Conservation (phyloP, 2,797 vertebrate species). For the Poliocrania exsul region DNA sequence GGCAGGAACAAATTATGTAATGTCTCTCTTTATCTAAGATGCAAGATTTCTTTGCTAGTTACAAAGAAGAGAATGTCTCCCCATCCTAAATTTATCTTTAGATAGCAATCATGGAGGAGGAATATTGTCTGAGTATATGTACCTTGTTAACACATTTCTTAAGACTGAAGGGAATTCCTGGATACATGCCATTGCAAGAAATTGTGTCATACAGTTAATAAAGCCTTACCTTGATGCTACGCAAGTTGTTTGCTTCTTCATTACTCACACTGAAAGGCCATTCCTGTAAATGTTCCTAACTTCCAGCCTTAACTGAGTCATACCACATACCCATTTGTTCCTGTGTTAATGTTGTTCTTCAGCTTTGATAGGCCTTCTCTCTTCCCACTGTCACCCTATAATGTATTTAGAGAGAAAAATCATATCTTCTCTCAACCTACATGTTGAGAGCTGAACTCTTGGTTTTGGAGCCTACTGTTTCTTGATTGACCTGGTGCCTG, state of each 20-base stretch:
- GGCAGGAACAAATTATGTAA: not conserved
- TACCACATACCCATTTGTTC: not conserved
- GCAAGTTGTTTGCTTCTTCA: not conserved
- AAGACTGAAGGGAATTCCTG: constrained; percentile 44
- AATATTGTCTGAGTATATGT: constrained; percentile 3
- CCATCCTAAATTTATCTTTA: constrained; percentile 30
- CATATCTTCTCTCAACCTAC: not conserved
- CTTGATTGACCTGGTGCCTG: not conserved
- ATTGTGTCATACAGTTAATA: constrained; percentile 30
- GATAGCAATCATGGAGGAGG: not conserved
- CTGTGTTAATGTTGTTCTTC: not conserved
- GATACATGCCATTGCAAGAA: not conserved
- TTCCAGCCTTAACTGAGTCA: constrained; percentile 30
- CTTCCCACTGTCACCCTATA: not conserved
- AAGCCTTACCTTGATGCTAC: not conserved
- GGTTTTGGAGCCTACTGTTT: not conserved
- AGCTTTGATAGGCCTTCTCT: constrained; percentile 15
- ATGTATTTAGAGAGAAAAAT: not conserved
- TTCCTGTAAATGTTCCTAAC: constrained; percentile 41
- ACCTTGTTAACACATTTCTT: constrained; percentile 26
- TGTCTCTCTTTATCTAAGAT: not conserved
- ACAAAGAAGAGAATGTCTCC: not conserved
- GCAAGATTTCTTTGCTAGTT: not conserved
- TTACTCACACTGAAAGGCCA: constrained; percentile 21
- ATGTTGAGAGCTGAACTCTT: not conserved